These are phyloP conservation scores for Montipora capricornis DNA, from an alignment of 64 coral and sea anemone species.

Conservation along the genomic window DNA sequence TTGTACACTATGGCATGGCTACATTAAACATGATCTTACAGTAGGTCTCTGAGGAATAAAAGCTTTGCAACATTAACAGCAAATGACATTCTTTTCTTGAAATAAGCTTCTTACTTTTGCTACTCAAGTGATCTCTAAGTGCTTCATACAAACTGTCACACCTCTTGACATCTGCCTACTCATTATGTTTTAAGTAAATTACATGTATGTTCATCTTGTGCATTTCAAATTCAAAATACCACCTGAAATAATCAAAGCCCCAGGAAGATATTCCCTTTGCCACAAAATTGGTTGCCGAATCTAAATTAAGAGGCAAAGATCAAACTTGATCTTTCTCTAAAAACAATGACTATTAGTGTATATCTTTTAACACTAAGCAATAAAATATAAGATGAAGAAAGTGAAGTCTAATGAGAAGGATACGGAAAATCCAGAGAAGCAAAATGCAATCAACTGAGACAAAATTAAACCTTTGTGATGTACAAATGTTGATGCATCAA, in stretches of 20 bases:
- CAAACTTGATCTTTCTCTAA: background rate
- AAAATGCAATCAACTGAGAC: background rate
- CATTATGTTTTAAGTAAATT: background rate
- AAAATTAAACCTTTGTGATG: constrained; percentile 7
- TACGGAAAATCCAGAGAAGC: background rate
- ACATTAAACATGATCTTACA: too few species aligned
- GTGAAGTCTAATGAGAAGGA: background rate
- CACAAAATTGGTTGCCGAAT: background rate
- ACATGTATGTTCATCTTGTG: too few species aligned
- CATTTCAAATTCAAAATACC: background rate
- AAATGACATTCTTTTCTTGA: too few species aligned
- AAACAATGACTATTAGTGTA: background rate
- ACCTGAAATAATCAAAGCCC: background rate
- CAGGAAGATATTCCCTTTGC: background rate
- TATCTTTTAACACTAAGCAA: background rate
- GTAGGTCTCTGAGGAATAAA: too few species aligned
- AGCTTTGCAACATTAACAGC: too few species aligned
- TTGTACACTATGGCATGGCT: too few species aligned
- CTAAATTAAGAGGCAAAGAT: background rate
- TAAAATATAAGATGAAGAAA: background rate
- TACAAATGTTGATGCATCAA: background rate
- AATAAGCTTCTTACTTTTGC: background rate
- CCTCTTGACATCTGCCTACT: background rate
- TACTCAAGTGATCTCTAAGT: background rate
- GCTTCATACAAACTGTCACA: background rate